Evolutionary conservation across 1,140 invertebrate genomes (phyloP), one percentile per base, ranked within the genome.

Genomic region (Saxidomus purpurata): DNA sequence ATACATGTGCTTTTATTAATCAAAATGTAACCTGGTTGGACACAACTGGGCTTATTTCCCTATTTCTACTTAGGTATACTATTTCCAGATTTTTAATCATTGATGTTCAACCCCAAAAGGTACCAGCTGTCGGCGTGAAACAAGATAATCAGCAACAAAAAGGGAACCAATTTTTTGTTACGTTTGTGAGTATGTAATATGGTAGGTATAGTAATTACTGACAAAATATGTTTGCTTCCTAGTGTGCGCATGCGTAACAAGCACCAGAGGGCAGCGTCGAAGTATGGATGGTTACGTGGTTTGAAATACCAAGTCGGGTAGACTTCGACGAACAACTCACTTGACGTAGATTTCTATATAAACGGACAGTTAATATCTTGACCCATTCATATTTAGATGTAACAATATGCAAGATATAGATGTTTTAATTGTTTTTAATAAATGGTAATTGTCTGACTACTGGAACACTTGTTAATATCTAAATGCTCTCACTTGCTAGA

Each of bases 11-110:
- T 8, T 69, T 34, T 15, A 8, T 40, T 77, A 31, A 49, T 52
- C n/a, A 25, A n/a, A 4, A 40, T 77, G 76, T 55, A 47, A 79
- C 76, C 76, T 79, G 76, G 76, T 79, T 79, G 76, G 19, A 25
- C 76, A 34, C 49, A 55, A 55, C 76, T 79, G 25, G 76, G 76
- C 76, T 79, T 59, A 52, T 79, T 79, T 55, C 76, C 49, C 4
- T 19, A 55, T 79, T 43, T 79, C 76, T 79, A 79, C 76, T 55
- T 36, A 79, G 76, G 76, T 79, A 55, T 79, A 13, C 76, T 79
- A 79, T 79, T 79, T 79, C 47, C 76, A 79, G 76, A 79, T 79
- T 11, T 79, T 79, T 55, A 79, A 79, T 79, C 76, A 79, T 79
- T 55, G 76, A 79, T 55, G 76, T 55, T 79, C 76, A 55, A 55